These are phyloP conservation scores for Sialia sialis DNA, from an alignment of 2,113 vertebrate species.

Conservation along the genomic window DNA sequence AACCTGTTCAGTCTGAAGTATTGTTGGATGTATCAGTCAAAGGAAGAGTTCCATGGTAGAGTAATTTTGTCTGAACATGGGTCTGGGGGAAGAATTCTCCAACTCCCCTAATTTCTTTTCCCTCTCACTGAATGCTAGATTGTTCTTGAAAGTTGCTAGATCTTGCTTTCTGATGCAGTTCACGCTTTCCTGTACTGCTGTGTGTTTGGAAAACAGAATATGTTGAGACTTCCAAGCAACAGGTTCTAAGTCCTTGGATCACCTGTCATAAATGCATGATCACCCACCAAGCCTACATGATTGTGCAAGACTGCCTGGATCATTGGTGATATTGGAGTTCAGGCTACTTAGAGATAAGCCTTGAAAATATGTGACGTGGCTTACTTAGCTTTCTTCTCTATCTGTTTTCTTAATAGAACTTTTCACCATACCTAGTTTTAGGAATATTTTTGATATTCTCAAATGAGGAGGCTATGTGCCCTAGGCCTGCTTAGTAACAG, in stretches of 20 bases:
- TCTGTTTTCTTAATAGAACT: background rate
- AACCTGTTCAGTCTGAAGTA: background rate
- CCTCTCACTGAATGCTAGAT: background rate
- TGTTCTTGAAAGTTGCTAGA: background rate
- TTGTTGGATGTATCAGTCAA: background rate
- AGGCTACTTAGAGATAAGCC: background rate
- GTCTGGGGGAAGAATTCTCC: background rate
- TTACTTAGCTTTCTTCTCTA: background rate
- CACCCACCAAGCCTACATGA: background rate
- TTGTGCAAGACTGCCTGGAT: background rate
- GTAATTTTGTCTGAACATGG: background rate
- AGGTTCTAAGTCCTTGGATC: background rate
- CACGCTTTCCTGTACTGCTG: background rate
- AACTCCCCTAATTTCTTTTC: background rate
- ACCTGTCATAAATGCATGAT: background rate
- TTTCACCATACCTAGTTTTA: background rate
- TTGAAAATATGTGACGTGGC: background rate
- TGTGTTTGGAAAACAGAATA: background rate
- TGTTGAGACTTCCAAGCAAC: background rate
- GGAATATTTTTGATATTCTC: background rate
- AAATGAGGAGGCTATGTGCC: background rate
- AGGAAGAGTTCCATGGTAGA: background rate
- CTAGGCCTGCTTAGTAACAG: background rate
- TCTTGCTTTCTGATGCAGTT: background rate
- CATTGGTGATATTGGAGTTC: background rate